These are phyloP conservation scores for Iphiclides podalirius DNA, from an alignment of 2,888 invertebrate genomes.

Conservation along the genomic window DNA sequence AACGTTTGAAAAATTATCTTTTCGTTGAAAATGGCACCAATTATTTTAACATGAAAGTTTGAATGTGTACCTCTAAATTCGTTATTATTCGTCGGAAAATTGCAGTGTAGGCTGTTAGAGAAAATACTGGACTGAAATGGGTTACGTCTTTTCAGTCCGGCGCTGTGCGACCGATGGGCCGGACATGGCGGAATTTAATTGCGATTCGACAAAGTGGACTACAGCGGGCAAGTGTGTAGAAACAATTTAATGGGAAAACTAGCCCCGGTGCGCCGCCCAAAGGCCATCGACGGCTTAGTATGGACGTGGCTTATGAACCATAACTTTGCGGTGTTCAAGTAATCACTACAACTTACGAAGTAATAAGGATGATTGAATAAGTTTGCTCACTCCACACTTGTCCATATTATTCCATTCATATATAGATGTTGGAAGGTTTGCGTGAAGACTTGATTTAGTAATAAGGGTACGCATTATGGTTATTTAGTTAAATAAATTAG, in stretches of 20 bases:
- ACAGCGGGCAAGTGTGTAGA: slow-evolving; percentile 41
- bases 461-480: too few species aligned
- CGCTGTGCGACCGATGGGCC: slow-evolving; percentile 50
- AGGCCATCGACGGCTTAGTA: slow-evolving; percentile 39
- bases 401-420: not conserved
- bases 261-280: slow-evolving; percentile 42
- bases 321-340: slow-evolving; percentile 20
- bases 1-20: too few species aligned
- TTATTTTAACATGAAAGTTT: too few species aligned
- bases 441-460: too few species aligned
- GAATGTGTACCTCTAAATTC: too few species aligned
- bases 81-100: too few species aligned
- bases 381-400: not conserved
- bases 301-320: slow-evolving; percentile 35
- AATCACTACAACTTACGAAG: not conserved
- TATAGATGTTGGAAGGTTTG: too few species aligned
- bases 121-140: too few species aligned
- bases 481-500: too few species aligned
- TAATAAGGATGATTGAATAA: slow-evolving; percentile 1
- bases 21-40: too few species aligned
- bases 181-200: slow-evolving; percentile 59
- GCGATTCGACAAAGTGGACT: slow-evolving; percentile 55
- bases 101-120: too few species aligned
- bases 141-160: too few species aligned
- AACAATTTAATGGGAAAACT: slow-evolving; percentile 59